A percentile compares a stretch with the other conserved stretches of the same genome.
These are phyloP conservation scores for Gopherus evgoodei DNA, from an alignment of 2,113 vertebrate species.

Conservation along the genomic window DNA sequence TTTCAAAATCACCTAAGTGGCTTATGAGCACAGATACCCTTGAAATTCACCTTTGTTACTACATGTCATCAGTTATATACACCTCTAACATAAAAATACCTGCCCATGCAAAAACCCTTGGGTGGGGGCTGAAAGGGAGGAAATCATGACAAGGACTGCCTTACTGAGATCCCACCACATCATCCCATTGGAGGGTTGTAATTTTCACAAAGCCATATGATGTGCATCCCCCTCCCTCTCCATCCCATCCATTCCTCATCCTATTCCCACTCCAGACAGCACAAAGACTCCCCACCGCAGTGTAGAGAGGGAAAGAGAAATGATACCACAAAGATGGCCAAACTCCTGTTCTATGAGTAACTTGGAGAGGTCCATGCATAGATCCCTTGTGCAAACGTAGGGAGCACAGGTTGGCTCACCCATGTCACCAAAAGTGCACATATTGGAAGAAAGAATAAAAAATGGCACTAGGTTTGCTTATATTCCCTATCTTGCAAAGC, in stretches of 20 bases:
- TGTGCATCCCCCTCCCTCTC: not conserved
- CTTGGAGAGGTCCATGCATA: not conserved
- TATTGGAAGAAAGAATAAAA: not conserved
- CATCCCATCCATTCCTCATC: not conserved
- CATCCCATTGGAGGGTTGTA: not conserved
- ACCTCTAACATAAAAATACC: not conserved
- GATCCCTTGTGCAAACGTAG: not conserved
- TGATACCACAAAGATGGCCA: not conserved
- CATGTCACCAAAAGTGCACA: fast-evolving
- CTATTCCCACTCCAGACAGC: not conserved
- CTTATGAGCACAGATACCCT: not conserved
- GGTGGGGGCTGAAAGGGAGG: not conserved
- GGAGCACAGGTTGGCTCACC: fast-evolving
- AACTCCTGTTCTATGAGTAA: not conserved
- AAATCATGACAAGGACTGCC: not conserved
- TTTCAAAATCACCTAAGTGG: not conserved
- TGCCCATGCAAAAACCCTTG: not conserved
- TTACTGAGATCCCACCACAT: not conserved
- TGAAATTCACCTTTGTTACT: not conserved
- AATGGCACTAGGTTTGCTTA: fast-evolving
- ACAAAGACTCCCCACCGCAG: not conserved
- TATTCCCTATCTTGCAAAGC: not conserved
- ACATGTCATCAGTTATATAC: not conserved
- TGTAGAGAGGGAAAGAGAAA: not conserved
- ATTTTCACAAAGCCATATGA: not conserved